Evolutionary conservation across 2,888 invertebrate genomes (phyloP).

Genomic region (Amiota communis): DNA sequence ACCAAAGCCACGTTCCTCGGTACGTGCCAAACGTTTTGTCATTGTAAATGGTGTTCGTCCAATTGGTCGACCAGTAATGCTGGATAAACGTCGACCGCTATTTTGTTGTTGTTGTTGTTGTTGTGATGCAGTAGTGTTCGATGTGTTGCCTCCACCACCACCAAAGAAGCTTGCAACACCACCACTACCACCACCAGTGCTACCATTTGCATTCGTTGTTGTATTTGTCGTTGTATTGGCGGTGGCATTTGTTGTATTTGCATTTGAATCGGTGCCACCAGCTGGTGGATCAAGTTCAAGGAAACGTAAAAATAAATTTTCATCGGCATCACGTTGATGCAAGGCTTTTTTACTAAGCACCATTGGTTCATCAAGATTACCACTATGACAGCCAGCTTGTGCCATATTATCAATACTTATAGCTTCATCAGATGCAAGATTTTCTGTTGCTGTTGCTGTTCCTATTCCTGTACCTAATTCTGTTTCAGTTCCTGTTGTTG

Average conservation of each 20-base stretch:
- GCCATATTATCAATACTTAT: conserved; percentile 40
- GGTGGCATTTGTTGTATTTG: conserved; percentile 55
- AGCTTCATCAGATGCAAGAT: conserved; percentile 44
- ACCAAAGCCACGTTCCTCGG: conserved; percentile 81
- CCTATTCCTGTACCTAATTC: conserved; percentile 34
- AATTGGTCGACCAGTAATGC: conserved; percentile 63
- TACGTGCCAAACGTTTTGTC: conserved; percentile 78
- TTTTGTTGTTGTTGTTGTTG: conserved; percentile 23
- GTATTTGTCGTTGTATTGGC: conserved; percentile 16
- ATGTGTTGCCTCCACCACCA: background rate
- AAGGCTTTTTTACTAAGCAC: conserved; percentile 76
- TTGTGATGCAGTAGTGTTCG: background rate
- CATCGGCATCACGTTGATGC: conserved; percentile 80
- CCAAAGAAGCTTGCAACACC: background rate
- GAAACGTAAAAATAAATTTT: conserved; percentile 83
- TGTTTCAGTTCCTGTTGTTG: conserved; percentile 38
- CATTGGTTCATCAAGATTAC: conserved; percentile 55
- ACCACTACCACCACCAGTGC: conserved; percentile 68
- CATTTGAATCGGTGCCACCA: conserved; percentile 75
- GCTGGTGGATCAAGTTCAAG: conserved; percentile 84
- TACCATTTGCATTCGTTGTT: conserved; percentile 42
- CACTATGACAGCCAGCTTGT: conserved; percentile 22
- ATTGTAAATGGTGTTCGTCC: conserved; percentile 89
- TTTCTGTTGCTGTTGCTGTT: conserved; percentile 38
- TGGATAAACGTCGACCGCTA: conserved; percentile 62